Percentiles rank a stretch among this genome's conserved stretches.
Evolutionary conservation across 2,888 invertebrate species (phyloP).

Genomic region (Patella depressa): DNA sequence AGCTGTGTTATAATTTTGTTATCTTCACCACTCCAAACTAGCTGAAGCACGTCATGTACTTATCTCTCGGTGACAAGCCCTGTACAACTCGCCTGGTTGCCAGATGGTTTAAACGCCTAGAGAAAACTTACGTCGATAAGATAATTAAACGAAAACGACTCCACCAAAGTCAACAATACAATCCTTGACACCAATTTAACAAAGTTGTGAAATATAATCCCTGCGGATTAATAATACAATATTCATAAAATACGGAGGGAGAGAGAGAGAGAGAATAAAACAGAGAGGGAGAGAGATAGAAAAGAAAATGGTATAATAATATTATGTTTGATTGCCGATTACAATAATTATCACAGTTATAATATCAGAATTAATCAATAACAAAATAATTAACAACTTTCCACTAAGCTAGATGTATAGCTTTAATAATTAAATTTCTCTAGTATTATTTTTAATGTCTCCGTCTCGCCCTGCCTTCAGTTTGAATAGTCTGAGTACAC

Average conservation of each 20-base stretch:
- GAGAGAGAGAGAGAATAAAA: background rate
- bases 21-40: too few species aligned
- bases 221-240: background rate
- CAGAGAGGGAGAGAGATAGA: background rate
- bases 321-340: background rate
- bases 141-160: constrained; percentile 8
- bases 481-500: constrained; percentile 92
- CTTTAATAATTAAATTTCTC: too few species aligned
- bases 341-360: constrained; percentile 7
- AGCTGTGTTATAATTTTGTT: too few species aligned
- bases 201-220: constrained; percentile 6
- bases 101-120: constrained; percentile 11
- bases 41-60: background rate
- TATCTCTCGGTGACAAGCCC: constrained; percentile 10
- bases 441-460: constrained; percentile 50
- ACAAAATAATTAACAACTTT: constrained; percentile 3
- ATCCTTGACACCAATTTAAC: constrained; percentile 7
- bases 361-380: background rate
- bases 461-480: constrained; percentile 89
- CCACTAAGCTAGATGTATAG: too few species aligned
- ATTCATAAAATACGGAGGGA: too few species aligned
- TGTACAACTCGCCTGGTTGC: background rate
- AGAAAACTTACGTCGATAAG: constrained; percentile 3
- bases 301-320: background rate
- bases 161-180: constrained; percentile 7